Conservation (phyloP, 2,888 invertebrate species). For the Eueremaeus valkanovi region DNA sequence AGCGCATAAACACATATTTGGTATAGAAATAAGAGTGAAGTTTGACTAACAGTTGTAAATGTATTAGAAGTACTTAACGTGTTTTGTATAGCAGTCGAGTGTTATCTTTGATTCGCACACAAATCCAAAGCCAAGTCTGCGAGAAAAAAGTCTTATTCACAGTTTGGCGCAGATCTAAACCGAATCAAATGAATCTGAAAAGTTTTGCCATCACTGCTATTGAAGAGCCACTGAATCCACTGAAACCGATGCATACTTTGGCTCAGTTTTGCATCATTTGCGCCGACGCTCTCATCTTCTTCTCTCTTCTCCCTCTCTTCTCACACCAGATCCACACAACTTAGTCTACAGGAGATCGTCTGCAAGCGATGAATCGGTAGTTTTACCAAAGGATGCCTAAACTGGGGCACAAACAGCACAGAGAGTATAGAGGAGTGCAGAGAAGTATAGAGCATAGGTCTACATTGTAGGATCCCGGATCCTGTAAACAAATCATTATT, state of each 20-base stretch:
- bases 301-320: neutral
- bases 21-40: conserved; percentile 2
- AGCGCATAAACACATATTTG: neutral
- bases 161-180: conserved; percentile 4
- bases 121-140: conserved; percentile 3
- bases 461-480: too few species aligned
- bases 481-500: too few species aligned
- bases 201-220: conserved; percentile 16
- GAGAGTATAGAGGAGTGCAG: too few species aligned
- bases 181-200: conserved; percentile 13
- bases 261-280: neutral
- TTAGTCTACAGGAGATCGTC: too few species aligned
- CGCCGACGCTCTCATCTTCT: conserved; percentile 1
- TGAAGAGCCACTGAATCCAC: neutral
- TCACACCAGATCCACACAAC: neutral
- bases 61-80: conserved; percentile 10
- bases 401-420: neutral
- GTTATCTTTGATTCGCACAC: conserved; percentile 13
- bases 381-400: neutral
- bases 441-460: too few species aligned
- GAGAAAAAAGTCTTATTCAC: conserved; percentile 23
- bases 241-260: neutral
- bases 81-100: conserved; percentile 10
- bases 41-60: conserved; percentile 5
- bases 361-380: neutral